Conservation (phyloP, 2,113 vertebrate species). For the Parus major region DNA sequence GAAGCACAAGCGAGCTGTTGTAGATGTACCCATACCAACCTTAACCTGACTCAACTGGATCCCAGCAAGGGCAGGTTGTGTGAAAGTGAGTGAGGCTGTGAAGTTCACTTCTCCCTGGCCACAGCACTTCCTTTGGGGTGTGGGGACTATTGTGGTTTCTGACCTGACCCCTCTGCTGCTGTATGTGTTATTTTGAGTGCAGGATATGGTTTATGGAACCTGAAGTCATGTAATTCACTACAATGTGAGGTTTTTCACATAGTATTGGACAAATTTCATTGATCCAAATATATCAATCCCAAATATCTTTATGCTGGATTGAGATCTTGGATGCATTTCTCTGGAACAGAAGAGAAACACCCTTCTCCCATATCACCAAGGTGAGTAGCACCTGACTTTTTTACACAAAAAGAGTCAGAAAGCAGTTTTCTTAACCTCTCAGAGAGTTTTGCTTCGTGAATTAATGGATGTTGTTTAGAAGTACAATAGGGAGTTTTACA, state of each 20-base stretch:
- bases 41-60: background rate
- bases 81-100: background rate
- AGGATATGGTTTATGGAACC: background rate
- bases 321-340: background rate
- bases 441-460: background rate
- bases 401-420: background rate
- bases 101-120: background rate
- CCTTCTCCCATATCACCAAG: background rate
- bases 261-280: background rate
- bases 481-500: background rate
- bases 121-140: background rate
- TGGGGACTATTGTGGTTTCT: background rate
- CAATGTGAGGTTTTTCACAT: background rate
- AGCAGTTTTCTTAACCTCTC: background rate
- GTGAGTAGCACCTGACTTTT: background rate
- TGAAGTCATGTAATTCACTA: background rate
- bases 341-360: background rate
- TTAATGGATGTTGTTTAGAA: background rate
- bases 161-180: background rate
- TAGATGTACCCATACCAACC: too few species aligned
- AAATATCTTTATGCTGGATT: background rate
- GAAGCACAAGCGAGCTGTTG: background rate
- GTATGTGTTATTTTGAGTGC: background rate
- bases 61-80: background rate
- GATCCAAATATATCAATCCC: background rate